Conservation (phyloP, 2,113 vertebrate genomes). For the Daboia siamensis region DNA sequence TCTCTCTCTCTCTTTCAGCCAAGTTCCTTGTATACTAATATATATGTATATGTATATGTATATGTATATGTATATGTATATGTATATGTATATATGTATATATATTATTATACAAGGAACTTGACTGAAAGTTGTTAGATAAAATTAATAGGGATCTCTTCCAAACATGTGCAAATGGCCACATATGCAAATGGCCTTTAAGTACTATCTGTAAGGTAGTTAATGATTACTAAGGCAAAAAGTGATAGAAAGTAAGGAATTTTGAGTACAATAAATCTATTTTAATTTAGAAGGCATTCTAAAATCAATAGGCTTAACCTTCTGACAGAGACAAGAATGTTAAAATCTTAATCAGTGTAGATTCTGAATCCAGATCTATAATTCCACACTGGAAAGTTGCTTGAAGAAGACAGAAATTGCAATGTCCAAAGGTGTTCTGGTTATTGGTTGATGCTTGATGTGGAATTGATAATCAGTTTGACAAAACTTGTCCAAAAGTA, state of each 20-base stretch:
- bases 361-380: neutral
- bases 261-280: slow-evolving; percentile 30
- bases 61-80: too few relatives aligned
- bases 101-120: too few relatives aligned
- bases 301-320: neutral
- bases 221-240: slow-evolving; percentile 44
- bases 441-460: neutral
- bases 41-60: slow-evolving; percentile 6
- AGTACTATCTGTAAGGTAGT: slow-evolving; percentile 39
- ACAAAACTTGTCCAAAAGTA: neutral
- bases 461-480: neutral
- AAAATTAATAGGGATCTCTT: slow-evolving; percentile 46
- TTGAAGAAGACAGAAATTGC: neutral
- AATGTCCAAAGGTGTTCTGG: too few relatives aligned
- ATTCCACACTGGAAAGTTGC: rapidly evolving
- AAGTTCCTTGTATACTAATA: too few relatives aligned
- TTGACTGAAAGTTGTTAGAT: slow-evolving; percentile 30
- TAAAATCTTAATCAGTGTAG: neutral
- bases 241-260: slow-evolving; percentile 33
- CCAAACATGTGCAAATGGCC: slow-evolving; percentile 31
- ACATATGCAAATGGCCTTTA: slow-evolving; percentile 22
- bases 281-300: slow-evolving; percentile 15
- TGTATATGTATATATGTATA: too few relatives aligned
- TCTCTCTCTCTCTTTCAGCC: too few relatives aligned
- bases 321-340: neutral